These are phyloP conservation scores for Neogale vison DNA, from an alignment of 2,113 vertebrate genomes.

Conservation along the genomic window DNA sequence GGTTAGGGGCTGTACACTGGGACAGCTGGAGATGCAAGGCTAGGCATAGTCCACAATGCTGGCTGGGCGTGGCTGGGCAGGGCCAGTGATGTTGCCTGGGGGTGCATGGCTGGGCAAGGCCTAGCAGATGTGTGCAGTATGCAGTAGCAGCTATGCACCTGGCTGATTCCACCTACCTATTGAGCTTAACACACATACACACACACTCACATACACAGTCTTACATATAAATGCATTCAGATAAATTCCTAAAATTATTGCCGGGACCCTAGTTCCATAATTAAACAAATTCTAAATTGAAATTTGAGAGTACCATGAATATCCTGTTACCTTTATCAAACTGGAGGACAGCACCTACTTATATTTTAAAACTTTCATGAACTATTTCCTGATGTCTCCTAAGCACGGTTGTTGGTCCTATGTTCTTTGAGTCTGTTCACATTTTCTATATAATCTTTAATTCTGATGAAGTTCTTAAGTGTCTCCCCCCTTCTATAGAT, in stretches of 20 bases:
- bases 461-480: constrained; percentile 20
- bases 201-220: neutral
- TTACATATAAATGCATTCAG: neutral
- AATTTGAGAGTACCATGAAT: neutral
- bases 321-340: neutral
- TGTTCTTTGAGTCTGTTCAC: neutral
- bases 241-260: neutral
- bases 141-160: neutral
- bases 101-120: neutral
- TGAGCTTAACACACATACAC: neutral
- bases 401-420: neutral
- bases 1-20: neutral
- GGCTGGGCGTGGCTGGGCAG: neutral
- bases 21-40: neutral
- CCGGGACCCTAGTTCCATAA: neutral
- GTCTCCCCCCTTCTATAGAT: neutral
- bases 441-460: neutral
- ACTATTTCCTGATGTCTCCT: neutral
- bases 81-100: neutral
- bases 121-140: too few species aligned
- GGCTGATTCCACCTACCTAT: neutral
- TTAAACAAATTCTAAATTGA: constrained; percentile 30
- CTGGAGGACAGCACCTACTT: neutral
- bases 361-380: neutral
- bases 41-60: neutral